A percentile compares a stretch with the other conserved stretches of the same genome.
Evolutionary conservation across 2,113 vertebrate species (phyloP).

Genomic region (Herpailurus yagouaroundi): DNA sequence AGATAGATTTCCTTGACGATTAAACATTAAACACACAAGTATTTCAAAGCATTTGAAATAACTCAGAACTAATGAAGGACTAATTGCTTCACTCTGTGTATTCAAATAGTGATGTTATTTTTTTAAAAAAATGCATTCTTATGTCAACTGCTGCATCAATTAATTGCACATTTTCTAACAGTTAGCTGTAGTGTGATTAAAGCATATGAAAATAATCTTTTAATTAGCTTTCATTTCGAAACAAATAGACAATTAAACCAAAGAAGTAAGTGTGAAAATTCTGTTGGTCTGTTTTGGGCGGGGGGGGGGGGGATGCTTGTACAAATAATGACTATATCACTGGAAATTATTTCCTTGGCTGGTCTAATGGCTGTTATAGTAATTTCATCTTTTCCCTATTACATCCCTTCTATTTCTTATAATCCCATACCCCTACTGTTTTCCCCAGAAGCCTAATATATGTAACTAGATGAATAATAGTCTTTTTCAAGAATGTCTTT

Average conservation of each 20-base stretch:
- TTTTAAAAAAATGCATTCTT: constrained; percentile 79
- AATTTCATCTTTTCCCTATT: constrained; percentile 63
- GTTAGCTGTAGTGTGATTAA: constrained; percentile 84
- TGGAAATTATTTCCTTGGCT: constrained; percentile 68
- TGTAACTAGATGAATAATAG: constrained; percentile 64
- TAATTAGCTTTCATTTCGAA: constrained; percentile 84
- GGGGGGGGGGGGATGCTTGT: neutral
- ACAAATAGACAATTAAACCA: constrained; percentile 80
- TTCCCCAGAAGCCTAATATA: constrained; percentile 66
- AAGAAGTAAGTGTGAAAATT: constrained; percentile 77
- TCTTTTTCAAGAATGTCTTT: constrained; percentile 60
- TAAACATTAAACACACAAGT: constrained; percentile 84
- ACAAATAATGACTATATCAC: constrained; percentile 73
- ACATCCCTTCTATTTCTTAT: constrained; percentile 53
- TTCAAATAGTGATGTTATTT: constrained; percentile 84
- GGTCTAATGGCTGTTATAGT: constrained; percentile 50
- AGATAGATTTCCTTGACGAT: constrained; percentile 84
- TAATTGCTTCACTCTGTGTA: constrained; percentile 86
- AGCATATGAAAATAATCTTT: constrained; percentile 83
- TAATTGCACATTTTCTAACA: constrained; percentile 86
- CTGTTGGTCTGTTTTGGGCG: constrained; percentile 60
- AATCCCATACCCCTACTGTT: constrained; percentile 43
- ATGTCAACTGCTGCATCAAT: constrained; percentile 85
- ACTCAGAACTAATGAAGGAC: constrained; percentile 85
- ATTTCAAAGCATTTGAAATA: constrained; percentile 86